Evolutionary conservation across 2,888 invertebrate genomes (phyloP).

Genomic region (Nephrotoma flavescens): DNA sequence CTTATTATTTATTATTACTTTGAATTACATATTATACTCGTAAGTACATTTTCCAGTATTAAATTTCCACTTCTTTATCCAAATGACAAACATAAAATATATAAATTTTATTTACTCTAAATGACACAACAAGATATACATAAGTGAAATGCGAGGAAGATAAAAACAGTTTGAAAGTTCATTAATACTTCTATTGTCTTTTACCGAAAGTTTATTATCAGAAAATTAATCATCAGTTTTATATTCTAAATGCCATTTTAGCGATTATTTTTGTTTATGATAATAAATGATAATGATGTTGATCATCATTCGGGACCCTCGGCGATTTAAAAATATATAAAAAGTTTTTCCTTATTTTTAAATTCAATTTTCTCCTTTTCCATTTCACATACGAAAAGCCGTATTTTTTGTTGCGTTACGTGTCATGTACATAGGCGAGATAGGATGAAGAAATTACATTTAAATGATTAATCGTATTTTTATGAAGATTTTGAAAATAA

Average conservation of each 20-base stretch:
- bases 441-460: neutral
- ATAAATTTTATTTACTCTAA: neutral
- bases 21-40: too few species aligned
- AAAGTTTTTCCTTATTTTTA: neutral
- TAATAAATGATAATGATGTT: neutral
- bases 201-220: neutral
- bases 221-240: neutral
- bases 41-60: too few species aligned
- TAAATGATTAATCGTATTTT: neutral
- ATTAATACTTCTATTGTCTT: neutral
- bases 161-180: neutral
- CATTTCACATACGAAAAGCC: neutral
- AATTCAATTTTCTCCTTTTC: neutral
- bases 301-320: neutral
- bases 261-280: neutral
- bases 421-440: neutral
- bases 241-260: neutral
- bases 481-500: neutral
- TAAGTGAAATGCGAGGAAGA: neutral
- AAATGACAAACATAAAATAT: neutral
- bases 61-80: neutral
- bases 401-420: neutral
- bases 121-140: neutral
- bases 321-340: neutral
- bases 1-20: too few species aligned